Evolutionary conservation across 2,888 invertebrate genomes (phyloP), one percentile per base, ranked within the genome.

Genomic region (Drosophila mimica): DNA sequence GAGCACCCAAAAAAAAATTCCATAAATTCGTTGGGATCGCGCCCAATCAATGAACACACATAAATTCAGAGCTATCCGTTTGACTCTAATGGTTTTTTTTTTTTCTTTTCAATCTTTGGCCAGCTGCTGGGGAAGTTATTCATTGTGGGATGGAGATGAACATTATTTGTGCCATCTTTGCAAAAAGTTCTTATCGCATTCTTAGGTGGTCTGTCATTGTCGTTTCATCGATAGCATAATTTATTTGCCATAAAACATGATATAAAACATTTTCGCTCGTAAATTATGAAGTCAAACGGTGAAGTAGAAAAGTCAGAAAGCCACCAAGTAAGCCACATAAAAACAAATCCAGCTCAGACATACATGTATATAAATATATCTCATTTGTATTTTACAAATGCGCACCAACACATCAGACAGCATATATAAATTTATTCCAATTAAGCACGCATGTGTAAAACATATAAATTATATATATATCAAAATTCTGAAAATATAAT

Each of bases 231-330:
- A 56, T 69, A 65, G 70, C 87, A 84, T 90, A 84, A 87, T 87
- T 90, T 87, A 90, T 90, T 73, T 74, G 71, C 84, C 80, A 90
- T 87, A 87, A 87, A 89, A 87, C 79, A 87, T 78, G 86, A 87
- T 84, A 84, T 83, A 80, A 89, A 90, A 86, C 73, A 89, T 89
- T 83, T 83, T 58, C 49, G 84, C 79, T 87, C 89, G 89, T 87
- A 87, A 87, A 87, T 87, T 87, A 90, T 70, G 70, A 76, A 80
- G 70, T 72, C 70, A 60, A 81, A 33, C 38, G 31, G 2, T 28
- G 57, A 58, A 70, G 68, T 40, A 49, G 48, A 28, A 28, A 73
- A 76, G 73, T 64, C 7, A 25, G 4, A 2, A 75, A 59, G 43
- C 43, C 46, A 15, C 15, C 8, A 76, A 52, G 48, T 43, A 61